Evolutionary conservation across 1,140 invertebrate genomes (phyloP).

Genomic region (Reticulitermes speratus): DNA sequence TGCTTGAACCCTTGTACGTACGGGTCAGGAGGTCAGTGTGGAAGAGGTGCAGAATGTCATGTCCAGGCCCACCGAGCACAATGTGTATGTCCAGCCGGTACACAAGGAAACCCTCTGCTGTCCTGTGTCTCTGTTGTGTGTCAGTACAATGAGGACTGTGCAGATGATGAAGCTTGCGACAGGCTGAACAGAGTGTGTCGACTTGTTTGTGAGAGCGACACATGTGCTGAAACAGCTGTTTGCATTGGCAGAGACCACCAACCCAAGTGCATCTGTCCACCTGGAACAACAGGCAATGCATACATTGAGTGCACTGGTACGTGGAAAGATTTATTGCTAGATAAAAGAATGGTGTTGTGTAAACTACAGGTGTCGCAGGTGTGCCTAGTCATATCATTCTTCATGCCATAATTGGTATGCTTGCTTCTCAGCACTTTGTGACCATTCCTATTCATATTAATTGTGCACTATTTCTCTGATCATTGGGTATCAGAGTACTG

Average conservation of each 20-base stretch:
- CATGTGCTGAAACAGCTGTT: conserved; percentile 71
- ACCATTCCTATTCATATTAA: too few species aligned
- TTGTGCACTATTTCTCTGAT: not conserved
- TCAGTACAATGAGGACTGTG: conserved; percentile 87
- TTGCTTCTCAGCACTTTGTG: too few species aligned
- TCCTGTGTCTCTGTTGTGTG: conserved; percentile 82
- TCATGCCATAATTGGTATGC: not conserved
- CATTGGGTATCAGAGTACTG: too few species aligned
- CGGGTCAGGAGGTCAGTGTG: conserved; percentile 63
- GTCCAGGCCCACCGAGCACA: conserved; percentile 71
- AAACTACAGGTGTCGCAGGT: not conserved
- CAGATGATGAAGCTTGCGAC: conserved; percentile 81
- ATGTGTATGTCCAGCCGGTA: conserved; percentile 79
- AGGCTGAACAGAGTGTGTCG: conserved; percentile 79
- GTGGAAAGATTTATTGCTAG: conserved; percentile 30
- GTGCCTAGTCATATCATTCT: not conserved
- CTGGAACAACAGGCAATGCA: conserved; percentile 75
- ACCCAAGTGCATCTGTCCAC: conserved; percentile 72
- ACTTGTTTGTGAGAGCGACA: conserved; percentile 74
- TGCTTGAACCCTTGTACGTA: conserved; percentile 76
- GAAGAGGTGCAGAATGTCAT: conserved; percentile 74
- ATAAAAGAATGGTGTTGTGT: not conserved
- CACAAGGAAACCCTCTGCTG: conserved; percentile 77
- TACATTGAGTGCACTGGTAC: conserved; percentile 67
- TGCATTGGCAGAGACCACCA: conserved; percentile 74